Base-by-base conservation (phyloP, 2,113 vertebrate species). In the Proteles cristata region DNA sequence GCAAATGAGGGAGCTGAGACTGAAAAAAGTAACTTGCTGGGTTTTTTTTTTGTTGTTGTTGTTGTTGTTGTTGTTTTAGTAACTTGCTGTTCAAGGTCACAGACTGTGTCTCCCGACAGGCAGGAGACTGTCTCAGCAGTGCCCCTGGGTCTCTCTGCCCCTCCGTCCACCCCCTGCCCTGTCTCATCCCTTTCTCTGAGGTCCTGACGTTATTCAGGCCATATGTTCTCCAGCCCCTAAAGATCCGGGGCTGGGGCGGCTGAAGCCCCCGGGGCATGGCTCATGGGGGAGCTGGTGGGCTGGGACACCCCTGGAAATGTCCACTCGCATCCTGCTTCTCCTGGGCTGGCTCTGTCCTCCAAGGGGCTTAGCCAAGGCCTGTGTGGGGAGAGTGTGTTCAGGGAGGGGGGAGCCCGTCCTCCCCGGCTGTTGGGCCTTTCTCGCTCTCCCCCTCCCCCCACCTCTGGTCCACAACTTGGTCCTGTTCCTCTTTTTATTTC, bases 111-210 rank as follows among this genome's bases (percentile, higher is more conserved):
- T 71, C 23, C 19, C 31, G 3, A 15, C 11, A 35, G 84, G 35
- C 25, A 17, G 68, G 87, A n/a, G 71, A 12, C 58, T 15, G 15
- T n/a, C 43, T 28, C 2, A 55, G 53, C 58, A 43, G 33, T 71
- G 58, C 61, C 21, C 66, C 23, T 35, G 31, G 25, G 55, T 53
- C 43, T 74, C 58, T 89, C 23, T 73, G 48, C 2, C 50, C 6
- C 12, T 74, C 7, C 4, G 0, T 50, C n/a, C 16, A 19, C 6
- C 19, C 3, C 2, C 50, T n/a, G 35, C 7, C 16, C 79, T 17
- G 0, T 15, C 28, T 26, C 7, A 2, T n/a, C 10, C 69, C 45
- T 65, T 39, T 50, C 48, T 90, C 77, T 63, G 83, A 77, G 58
- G 61, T 28, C 58, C n/a, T 68, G 66, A 21, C 17, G 2, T 69